A percentile compares a stretch with the other conserved stretches of the same genome.
These are phyloP conservation scores for Piprites chloris DNA, from an alignment of 2,113 vertebrate genomes.

Conservation along the genomic window DNA sequence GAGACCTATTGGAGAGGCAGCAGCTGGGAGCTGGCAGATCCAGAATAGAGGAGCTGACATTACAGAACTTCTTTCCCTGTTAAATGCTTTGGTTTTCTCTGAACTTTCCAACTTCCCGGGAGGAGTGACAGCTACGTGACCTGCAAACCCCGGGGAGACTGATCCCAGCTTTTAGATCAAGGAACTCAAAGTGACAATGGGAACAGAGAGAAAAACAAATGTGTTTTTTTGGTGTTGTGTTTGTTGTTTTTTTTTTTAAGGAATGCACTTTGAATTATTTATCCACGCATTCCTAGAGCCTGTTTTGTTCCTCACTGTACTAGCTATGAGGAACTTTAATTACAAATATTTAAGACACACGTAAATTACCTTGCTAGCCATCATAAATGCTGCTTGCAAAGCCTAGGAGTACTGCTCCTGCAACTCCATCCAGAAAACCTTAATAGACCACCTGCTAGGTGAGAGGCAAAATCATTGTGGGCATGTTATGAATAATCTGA, in stretches of 20 bases:
- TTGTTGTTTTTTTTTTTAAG: neutral
- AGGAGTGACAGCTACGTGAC: neutral
- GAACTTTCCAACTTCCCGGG: conserved; percentile 4
- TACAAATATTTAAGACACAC: conserved; percentile 6
- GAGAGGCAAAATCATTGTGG: neutral
- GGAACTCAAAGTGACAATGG: neutral
- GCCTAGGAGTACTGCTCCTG: neutral
- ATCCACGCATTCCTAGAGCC: neutral
- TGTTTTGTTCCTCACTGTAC: neutral
- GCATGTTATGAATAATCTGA: neutral
- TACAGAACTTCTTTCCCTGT: conserved; percentile 8
- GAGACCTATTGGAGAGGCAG: conserved; percentile 56
- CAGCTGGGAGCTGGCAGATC: neutral
- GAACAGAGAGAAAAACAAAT: conserved; percentile 27
- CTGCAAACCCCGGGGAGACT: neutral
- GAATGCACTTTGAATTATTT: conserved; percentile 36
- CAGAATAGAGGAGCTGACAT: conserved; percentile 52
- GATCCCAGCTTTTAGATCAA: neutral
- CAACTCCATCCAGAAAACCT: neutral
- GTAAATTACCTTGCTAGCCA: conserved; percentile 12
- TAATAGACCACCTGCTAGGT: neutral
- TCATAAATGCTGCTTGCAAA: neutral
- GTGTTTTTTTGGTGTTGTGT: neutral
- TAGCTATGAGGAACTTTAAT: neutral
- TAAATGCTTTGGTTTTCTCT: conserved; percentile 10